A percentile compares a stretch with the other conserved stretches of the same genome.
These are phyloP conservation scores for Florisuga fusca DNA, from an alignment of 2,797 vertebrate species.

Conservation along the genomic window DNA sequence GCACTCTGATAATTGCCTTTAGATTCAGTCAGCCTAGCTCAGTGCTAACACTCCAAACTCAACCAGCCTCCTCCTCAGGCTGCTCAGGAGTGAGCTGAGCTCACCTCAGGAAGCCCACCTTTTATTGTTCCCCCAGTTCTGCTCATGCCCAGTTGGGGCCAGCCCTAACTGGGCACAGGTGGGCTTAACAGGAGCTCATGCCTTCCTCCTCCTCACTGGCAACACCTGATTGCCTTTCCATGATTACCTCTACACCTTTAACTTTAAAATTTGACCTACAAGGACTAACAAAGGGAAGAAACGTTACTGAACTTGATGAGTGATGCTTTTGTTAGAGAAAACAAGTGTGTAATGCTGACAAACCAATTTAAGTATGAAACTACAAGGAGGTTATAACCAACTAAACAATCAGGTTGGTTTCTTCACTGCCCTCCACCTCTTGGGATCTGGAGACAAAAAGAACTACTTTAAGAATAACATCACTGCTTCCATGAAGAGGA, in stretches of 20 bases:
- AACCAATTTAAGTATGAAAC: background rate
- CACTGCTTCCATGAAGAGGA: background rate
- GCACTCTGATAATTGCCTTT: too few relatives aligned
- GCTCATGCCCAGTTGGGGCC: too few relatives aligned
- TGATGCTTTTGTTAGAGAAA: background rate
- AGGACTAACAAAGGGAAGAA: background rate
- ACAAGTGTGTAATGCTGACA: background rate
- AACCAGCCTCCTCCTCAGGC: too few relatives aligned
- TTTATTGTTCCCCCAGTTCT: too few relatives aligned
- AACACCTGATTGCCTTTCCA: background rate
- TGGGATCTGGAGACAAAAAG: background rate
- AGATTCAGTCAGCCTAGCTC: too few relatives aligned
- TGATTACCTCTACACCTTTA: too few relatives aligned
- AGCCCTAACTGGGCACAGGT: too few relatives aligned
- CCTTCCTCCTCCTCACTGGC: too few relatives aligned
- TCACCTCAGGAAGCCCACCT: too few relatives aligned
- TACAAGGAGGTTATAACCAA: background rate
- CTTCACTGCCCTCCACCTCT: background rate
- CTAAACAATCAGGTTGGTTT: background rate
- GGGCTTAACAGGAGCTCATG: too few relatives aligned
- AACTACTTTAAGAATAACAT: background rate
- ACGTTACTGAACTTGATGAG: background rate
- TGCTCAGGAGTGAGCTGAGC: too few relatives aligned
- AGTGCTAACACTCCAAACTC: too few relatives aligned
- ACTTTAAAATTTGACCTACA: background rate